Percentiles rank a stretch among this genome's conserved stretches.
phyloP scores from a whole-genome alignment of 2,113 vertebrate genomes.

The Charadrius vociferus region DNA sequence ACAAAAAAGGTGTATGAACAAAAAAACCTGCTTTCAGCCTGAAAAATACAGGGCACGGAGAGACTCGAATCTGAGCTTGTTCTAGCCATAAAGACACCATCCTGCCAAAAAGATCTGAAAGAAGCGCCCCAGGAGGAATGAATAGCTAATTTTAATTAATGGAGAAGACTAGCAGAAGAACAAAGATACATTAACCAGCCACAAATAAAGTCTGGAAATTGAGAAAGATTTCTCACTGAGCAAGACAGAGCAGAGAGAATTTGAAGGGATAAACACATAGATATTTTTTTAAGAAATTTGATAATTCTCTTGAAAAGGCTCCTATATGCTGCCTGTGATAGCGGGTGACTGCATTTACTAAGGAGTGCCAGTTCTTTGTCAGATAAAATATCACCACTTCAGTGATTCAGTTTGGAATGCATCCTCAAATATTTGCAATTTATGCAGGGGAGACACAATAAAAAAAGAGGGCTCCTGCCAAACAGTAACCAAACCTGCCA shows the following conservation, averaged over 20 bases:
- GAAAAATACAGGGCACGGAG: not conserved
- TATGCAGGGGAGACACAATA: slow-evolving; percentile 19
- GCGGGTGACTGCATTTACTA: not conserved
- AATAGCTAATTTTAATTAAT: not conserved
- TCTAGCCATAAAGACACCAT: not conserved
- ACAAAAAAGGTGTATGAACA: not conserved
- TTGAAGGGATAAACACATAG: not conserved
- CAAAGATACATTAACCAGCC: not conserved
- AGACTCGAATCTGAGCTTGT: not conserved
- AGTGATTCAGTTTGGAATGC: slow-evolving; percentile 16
- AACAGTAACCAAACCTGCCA: slow-evolving; percentile 14
- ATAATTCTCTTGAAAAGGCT: not conserved
- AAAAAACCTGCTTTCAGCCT: not conserved
- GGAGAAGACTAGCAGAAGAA: not conserved
- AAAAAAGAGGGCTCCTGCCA: slow-evolving; percentile 31
- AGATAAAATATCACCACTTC: slow-evolving; percentile 8
- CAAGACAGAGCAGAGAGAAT: not conserved
- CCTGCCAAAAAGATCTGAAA: not conserved
- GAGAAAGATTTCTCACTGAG: not conserved
- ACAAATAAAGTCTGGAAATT: not conserved
- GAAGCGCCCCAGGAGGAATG: not conserved
- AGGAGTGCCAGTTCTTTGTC: not conserved
- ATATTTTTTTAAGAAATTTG: not conserved
- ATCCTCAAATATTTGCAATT: slow-evolving; percentile 49
- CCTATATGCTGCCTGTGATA: not conserved